Base-by-base conservation (phyloP, 1,140 invertebrate species). In the Microplitis mediator region DNA sequence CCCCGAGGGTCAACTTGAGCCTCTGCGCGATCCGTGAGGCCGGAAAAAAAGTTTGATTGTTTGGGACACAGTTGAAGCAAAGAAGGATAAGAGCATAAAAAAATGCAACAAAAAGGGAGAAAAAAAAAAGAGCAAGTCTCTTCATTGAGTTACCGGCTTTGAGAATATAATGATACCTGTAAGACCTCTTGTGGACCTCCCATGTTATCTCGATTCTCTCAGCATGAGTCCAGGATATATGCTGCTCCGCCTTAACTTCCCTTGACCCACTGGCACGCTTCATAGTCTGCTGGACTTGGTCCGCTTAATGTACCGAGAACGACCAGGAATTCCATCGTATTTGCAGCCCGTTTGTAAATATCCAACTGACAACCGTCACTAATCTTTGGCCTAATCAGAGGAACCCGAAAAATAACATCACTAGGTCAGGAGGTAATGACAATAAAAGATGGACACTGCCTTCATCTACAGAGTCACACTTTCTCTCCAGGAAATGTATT, bases 211-310 rank as follows among this genome's bases (percentile, higher is more conserved):
- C 9, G 35, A 54, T 16, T 16, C 63, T 13, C 58, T 35, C 61
- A 63, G 61, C 61, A 36, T 63, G 61, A 34, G 14, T 63, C 61
- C 61, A 63, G 35, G 14, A 35, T 36, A n/a, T 11, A 31, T 23
- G 52, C 16, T 56, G 31, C 58, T 31, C 31, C 16, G 31, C 31
- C 35, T 63, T 4, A n/a, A 36, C 35, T 36, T 63, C 34, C 35
- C 61, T 65, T 72, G 71, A 72, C 71, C 71, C 56, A 72, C 64
- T 72, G 64, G 54, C 71, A 72, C 64, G 71, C 64, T 61, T 72
- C 23, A 23, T 23, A 23, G 39, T 45, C 6, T 45, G 39, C 11
- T 11, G 39, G 39, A 9, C 39, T 45, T 45, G 36, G 36, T 16
- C 14, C 11, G 23, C 45, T 45, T 31, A 61, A 64, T 64, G 62